phyloP scores from a whole-genome alignment of 2,797 vertebrate species.

The Pseudomugil tenellus region DNA sequence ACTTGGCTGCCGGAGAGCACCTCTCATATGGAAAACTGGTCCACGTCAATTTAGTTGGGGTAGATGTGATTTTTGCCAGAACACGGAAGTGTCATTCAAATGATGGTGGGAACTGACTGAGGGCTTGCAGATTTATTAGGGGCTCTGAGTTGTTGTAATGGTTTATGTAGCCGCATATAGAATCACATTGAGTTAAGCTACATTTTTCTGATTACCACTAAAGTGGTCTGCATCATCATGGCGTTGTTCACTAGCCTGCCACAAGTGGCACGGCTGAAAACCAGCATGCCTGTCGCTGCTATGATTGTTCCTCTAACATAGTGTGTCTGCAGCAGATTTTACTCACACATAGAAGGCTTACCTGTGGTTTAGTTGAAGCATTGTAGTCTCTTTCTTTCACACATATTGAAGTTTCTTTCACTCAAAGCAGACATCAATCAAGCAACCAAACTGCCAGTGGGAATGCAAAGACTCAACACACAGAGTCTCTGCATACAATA shows the following conservation, averaged over 20 bases:
- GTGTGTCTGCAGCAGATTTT: constrained; percentile 2
- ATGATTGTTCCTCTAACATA: constrained; percentile 5
- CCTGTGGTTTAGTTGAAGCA: constrained; percentile 12
- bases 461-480: constrained; percentile 29
- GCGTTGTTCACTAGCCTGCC: constrained; percentile 14
- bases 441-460: constrained; percentile 31
- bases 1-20: constrained; percentile 57
- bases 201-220: constrained; percentile 51
- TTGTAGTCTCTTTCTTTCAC: constrained; percentile 23
- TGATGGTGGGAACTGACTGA: constrained; percentile 56
- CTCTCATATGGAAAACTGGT: constrained; percentile 75
- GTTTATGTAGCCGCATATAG: constrained; percentile 39
- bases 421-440: constrained; percentile 36
- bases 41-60: constrained; percentile 67
- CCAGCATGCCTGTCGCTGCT: not conserved
- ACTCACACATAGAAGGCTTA: not conserved
- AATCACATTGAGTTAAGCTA: constrained; percentile 53
- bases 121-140: constrained; percentile 62
- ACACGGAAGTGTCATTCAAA: constrained; percentile 73
- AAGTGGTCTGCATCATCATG: constrained; percentile 28
- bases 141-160: constrained; percentile 51
- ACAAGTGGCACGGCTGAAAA: constrained; percentile 19
- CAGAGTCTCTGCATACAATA: constrained; percentile 11
- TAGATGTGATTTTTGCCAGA: constrained; percentile 74
- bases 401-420: constrained; percentile 10